Evolutionary conservation across 2,113 vertebrate genomes (phyloP).

Genomic region (Corythornis vintsioides): DNA sequence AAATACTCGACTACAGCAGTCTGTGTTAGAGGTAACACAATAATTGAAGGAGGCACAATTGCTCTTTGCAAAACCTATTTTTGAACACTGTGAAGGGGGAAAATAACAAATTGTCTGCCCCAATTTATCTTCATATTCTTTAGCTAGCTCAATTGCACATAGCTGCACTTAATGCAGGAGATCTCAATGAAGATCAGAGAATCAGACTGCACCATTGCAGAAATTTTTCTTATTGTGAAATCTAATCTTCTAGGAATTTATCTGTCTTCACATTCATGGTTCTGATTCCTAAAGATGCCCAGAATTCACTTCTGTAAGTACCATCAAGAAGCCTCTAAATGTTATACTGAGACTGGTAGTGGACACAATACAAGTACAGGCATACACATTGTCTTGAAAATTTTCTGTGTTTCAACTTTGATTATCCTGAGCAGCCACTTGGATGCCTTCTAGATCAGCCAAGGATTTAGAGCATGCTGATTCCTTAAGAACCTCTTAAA

Average conservation of each 20-base stretch:
- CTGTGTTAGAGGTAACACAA: not conserved
- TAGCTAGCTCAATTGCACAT: conserved; percentile 1
- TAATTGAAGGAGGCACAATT: conserved; percentile 44
- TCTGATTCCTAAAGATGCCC: not conserved
- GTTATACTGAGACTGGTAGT: not conserved
- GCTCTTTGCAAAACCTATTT: conserved; percentile 40
- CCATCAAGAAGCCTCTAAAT: not conserved
- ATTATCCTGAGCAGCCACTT: not conserved
- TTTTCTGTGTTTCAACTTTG: not conserved
- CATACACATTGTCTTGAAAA: not conserved
- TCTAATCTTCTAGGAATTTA: not conserved
- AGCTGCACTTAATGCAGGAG: not conserved
- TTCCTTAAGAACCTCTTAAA: not conserved
- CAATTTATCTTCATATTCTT: conserved; percentile 13
- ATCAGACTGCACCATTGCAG: not conserved
- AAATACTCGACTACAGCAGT: conserved; percentile 18
- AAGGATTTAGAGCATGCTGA: not conserved
- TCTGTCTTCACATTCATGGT: not conserved
- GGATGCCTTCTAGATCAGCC: not conserved
- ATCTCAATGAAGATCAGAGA: not conserved
- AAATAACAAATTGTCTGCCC: conserved; percentile 17
- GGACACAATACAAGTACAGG: not conserved
- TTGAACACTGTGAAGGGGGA: conserved; percentile 6
- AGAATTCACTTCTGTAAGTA: not conserved
- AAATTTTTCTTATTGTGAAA: not conserved